A percentile compares a stretch with the other conserved stretches of the same genome.
phyloP scores from a whole-genome alignment of 2,797 vertebrate species.

The Botia almorhae region DNA sequence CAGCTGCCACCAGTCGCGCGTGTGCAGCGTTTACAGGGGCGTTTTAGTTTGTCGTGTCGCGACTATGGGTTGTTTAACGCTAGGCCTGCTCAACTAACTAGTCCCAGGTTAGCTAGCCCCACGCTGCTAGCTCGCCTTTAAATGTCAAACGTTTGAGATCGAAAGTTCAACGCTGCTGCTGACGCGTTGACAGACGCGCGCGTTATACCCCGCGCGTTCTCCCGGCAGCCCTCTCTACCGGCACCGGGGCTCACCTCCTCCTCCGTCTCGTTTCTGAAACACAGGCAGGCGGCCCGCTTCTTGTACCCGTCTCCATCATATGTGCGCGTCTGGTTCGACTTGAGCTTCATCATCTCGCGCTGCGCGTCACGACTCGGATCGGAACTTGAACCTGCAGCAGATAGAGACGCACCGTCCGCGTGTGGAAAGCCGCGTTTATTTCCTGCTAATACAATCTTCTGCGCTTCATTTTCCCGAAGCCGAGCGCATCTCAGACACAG shows the following conservation, averaged over 20 bases:
- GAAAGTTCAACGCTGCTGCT: not conserved
- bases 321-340: conserved; percentile 98
- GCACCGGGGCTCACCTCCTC: conserved; percentile 87
- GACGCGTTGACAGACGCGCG: conserved; percentile 50
- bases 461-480: conserved; percentile 85
- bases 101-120: not conserved
- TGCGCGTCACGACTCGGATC: conserved; percentile 65
- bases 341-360: conserved; percentile 93
- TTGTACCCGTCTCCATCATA: conserved; percentile 98
- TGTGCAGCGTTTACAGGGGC: not conserved
- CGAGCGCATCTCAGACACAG: conserved; percentile 78
- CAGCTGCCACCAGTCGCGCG: too few relatives aligned
- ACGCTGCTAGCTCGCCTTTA: not conserved
- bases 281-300: conserved; percentile 97
- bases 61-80: conserved; percentile 4
- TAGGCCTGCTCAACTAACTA: not conserved
- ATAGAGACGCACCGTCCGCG: conserved; percentile 73
- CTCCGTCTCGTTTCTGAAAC: conserved; percentile 93
- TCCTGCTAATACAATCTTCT: conserved; percentile 82
- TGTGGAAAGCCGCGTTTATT: conserved; percentile 73
- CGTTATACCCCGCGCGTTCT: not conserved
- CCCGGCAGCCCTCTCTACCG: conserved; percentile 24
- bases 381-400: conserved; percentile 66
- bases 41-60: not conserved
- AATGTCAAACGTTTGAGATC: conserved; percentile 5